Conservation (phyloP, 2,888 invertebrate species). For the Drosophila borealis region DNA sequence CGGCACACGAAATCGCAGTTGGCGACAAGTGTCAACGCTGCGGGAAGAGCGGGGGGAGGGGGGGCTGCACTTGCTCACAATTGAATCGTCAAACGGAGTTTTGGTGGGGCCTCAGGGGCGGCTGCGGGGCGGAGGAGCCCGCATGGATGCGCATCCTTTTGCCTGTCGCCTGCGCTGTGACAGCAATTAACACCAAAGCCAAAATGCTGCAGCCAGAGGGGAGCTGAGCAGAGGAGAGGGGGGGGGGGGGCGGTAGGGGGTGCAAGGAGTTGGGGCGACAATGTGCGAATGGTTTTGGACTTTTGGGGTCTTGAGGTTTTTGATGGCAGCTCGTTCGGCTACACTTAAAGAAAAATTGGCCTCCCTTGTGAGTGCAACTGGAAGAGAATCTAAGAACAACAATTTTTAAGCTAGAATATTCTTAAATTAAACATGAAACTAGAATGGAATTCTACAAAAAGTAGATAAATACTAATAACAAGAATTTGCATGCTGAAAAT, state of each 20-base stretch:
- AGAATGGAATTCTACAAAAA: no score
- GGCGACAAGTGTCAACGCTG: conserved; percentile 43
- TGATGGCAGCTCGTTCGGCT: conserved; percentile 31
- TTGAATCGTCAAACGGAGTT: conserved; percentile 64
- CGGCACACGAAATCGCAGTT: conserved; percentile 37
- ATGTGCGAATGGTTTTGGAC: conserved; percentile 23
- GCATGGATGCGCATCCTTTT: conserved; percentile 58
- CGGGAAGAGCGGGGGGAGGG: not conserved
- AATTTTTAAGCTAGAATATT: no score
- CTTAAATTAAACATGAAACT: no score
- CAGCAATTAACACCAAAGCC: conserved; percentile 77
- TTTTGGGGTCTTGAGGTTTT: conserved; percentile 38
- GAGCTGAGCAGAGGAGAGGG: not conserved
- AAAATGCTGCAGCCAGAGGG: conserved; percentile 28
- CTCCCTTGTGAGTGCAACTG: not conserved
- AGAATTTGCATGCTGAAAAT: no score
- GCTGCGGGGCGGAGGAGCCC: conserved; percentile 16
- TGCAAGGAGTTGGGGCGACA: not conserved
- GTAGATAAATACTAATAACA: no score
- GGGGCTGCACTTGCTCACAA: conserved; percentile 53
- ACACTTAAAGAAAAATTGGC: not conserved
- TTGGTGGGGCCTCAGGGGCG: not conserved
- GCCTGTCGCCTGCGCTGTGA: conserved; percentile 67
- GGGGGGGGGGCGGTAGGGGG: not conserved
- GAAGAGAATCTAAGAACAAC: not conserved